A percentile compares a stretch with the other conserved stretches of the same genome.
Evolutionary conservation across 1,140 invertebrate genomes (phyloP).

Genomic region (Campodea augens): DNA sequence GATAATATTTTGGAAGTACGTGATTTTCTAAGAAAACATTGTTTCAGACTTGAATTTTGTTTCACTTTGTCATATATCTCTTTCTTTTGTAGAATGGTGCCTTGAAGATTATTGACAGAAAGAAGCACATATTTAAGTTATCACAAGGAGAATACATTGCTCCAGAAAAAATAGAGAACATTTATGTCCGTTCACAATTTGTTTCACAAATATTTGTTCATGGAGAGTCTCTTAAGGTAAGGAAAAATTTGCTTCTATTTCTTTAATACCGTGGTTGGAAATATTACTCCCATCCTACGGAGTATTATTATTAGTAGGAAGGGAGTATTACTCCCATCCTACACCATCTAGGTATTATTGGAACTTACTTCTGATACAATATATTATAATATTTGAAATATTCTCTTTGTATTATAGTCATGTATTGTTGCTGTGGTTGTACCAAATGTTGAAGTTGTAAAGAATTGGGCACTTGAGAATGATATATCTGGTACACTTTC

Average conservation of each 20-base stretch:
- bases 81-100: too few relatives aligned
- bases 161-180: conserved; percentile 97
- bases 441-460: conserved; percentile 81
- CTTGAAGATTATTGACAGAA: conserved; percentile 86
- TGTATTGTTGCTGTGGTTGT: conserved; percentile 86
- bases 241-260: conserved; percentile 8
- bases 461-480: conserved; percentile 71
- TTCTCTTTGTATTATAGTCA: conserved; percentile 39
- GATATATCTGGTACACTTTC: conserved; percentile 68
- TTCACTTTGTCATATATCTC: too few relatives aligned
- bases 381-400: too few relatives aligned
- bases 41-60: too few relatives aligned
- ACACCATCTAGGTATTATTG: too few relatives aligned
- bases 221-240: conserved; percentile 86
- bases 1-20: too few relatives aligned
- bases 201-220: conserved; percentile 93
- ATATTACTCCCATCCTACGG: too few relatives aligned
- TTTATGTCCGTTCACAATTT: conserved; percentile 78
- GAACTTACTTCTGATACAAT: too few relatives aligned
- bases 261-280: too few relatives aligned
- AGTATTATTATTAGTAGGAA: too few relatives aligned
- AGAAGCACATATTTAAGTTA: conserved; percentile 93
- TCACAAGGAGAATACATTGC: conserved; percentile 97
- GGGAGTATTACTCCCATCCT: too few relatives aligned
- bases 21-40: too few relatives aligned